Conservation (phyloP, 2,888 invertebrate species). For the Strigamia transsilvanica region DNA sequence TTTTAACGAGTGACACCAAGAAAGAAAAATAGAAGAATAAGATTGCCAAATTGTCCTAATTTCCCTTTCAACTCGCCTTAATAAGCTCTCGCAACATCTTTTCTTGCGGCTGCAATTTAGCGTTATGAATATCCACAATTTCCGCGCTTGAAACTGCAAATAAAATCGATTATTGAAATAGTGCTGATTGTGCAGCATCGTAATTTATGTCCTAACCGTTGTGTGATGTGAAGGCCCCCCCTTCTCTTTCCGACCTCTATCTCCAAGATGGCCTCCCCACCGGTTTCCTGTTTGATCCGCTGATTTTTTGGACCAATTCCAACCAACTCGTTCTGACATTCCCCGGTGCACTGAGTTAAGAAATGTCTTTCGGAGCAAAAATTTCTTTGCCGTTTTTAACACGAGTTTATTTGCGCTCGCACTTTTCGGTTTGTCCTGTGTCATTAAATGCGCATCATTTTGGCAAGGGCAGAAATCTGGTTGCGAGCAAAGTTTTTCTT, state of each 20-base stretch:
- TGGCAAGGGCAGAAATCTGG: conserved; percentile 5
- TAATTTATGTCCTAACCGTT: conserved; percentile 16
- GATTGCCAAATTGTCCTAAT: conserved; percentile 38
- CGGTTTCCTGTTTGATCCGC: conserved; percentile 16
- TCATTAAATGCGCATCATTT: conserved; percentile 44
- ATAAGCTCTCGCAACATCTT: conserved; percentile 21
- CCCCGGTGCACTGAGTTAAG: conserved; percentile 11
- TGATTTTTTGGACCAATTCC: conserved; percentile 3
- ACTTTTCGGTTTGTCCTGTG: conserved; percentile 1
- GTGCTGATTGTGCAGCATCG: conserved; percentile 21
- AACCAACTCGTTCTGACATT: background rate
- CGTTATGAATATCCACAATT: background rate
- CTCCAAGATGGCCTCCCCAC: conserved; percentile 36
- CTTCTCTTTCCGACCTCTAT: background rate
- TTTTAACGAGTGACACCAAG: conserved; percentile 37
- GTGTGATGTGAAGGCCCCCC: background rate
- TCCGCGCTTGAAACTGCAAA: background rate
- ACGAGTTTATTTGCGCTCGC: conserved; percentile 32
- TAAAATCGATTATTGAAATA: conserved; percentile 44
- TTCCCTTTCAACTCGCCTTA: conserved; percentile 41
- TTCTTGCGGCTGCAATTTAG: conserved; percentile 1
- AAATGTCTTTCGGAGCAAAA: background rate
- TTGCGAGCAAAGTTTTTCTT: background rate
- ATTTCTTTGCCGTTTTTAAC: conserved; percentile 4
- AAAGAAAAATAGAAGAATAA: conserved; percentile 4